Evolutionary conservation across 2,888 invertebrate genomes (phyloP), one percentile per base, ranked within the genome.

Genomic region (Habrosyne pyritoides): DNA sequence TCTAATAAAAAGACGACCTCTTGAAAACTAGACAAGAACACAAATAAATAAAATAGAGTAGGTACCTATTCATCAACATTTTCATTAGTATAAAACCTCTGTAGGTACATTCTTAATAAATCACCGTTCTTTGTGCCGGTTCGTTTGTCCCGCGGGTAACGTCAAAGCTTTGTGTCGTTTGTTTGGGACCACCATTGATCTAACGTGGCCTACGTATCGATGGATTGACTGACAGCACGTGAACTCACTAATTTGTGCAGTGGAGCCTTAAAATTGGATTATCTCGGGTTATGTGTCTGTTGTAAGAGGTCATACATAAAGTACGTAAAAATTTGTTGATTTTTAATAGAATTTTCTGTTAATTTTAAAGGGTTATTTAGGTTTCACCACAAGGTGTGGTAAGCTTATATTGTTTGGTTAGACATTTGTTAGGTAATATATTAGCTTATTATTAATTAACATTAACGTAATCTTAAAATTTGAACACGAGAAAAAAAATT

Each of bases 81-180:
- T 48, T 48, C 24, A 48, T 48, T 48, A 48, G 48, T 48, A 48
- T 22, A 48, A 48, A 48, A 48, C 48, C n/a, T 36, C 6, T 10
- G 36, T 42, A 48, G 24, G 21, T 24, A 22, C 24, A 48, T 46
- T 48, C 50, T 58, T 61, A 66, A 67, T 60, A 59, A 60, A 72
- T 66, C 59, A 62, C 42, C 42, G 52, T 57, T 59, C 67, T 70
- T 65, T 70, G 64, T 64, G 36, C 26, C 26, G 18, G 26, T 14
- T 46, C 50, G 52, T 42, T 42, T 42, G 42, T 42, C 42, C 42
- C 42, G n/a, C 30, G 47, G 48, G 26, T 21, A 10, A 10, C 56
- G 48, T 60, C 67, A 67, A 70, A 67, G 69, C 68, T 60, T 65
- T 71, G 65, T 64, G 56, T 53, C 63, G 60, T 66, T 33, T 67